A percentile compares a stretch with the other conserved stretches of the same genome.
Conservation (phyloP, 2,797 vertebrate genomes). For the Arrhamphus sclerolepis region DNA sequence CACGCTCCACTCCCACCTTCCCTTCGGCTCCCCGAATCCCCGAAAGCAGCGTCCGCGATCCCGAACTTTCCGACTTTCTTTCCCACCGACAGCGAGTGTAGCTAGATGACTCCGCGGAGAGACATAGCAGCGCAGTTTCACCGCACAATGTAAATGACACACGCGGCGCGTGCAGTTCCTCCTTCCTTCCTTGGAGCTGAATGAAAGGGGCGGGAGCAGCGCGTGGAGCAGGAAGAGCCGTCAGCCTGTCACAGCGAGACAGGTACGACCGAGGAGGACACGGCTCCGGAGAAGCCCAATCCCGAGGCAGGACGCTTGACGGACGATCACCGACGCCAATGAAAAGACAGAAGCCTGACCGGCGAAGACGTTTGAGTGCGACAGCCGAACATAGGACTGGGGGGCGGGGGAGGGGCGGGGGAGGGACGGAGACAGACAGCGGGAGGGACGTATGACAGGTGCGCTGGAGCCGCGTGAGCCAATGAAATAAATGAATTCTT, state of each 20-base stretch:
- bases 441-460: conserved; percentile 2
- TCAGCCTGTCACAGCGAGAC: conserved; percentile 87
- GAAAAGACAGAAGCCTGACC: background rate
- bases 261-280: conserved; percentile 78
- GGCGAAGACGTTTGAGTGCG: background rate
- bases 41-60: conserved; percentile 10
- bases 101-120: conserved; percentile 31
- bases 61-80: conserved; percentile 35
- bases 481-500: too few species aligned
- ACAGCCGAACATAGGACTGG: conserved; percentile 1
- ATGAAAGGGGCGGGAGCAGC: conserved; percentile 53
- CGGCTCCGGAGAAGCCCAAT: conserved; percentile 52
- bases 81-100: conserved; percentile 20
- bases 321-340: conserved; percentile 28
- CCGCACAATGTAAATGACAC: conserved; percentile 58
- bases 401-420: background rate
- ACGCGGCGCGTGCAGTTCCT: conserved; percentile 57
- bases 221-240: conserved; percentile 58
- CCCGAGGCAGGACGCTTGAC: conserved; percentile 5
- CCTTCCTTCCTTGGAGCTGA: conserved; percentile 64
- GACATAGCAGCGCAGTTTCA: conserved; percentile 52
- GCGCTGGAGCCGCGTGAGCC: background rate
- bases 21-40: conserved; percentile 20
- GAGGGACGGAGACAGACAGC: conserved; percentile 35
- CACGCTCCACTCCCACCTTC: conserved; percentile 61